Conservation (phyloP, 1,140 invertebrate genomes). For the Diorhabda elongata region DNA sequence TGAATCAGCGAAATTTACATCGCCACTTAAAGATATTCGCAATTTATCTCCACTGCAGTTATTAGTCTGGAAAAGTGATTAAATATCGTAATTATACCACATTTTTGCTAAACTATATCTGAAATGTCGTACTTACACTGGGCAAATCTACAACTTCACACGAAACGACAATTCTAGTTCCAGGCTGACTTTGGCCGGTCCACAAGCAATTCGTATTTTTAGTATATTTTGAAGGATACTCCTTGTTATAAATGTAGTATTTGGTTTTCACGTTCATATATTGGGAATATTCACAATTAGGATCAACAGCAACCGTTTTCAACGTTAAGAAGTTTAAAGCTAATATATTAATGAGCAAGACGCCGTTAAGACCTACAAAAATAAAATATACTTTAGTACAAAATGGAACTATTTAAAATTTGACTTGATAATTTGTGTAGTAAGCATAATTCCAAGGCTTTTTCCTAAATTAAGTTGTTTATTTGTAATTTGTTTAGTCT, state of each 20-base stretch:
- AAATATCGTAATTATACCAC: not conserved
- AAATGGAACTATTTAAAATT: too few relatives aligned
- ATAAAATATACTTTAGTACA: not conserved
- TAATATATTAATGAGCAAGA: slow-evolving; percentile 24
- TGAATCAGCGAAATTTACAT: slow-evolving; percentile 45
- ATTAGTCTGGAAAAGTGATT: slow-evolving; percentile 24
- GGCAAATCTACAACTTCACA: slow-evolving; percentile 49
- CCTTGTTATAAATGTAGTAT: slow-evolving; percentile 51
- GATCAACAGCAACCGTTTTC: slow-evolving; percentile 24
- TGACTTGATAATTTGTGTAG: too few relatives aligned
- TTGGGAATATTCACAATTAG: slow-evolving; percentile 35
- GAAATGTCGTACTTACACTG: slow-evolving; percentile 43
- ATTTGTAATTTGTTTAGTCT: too few relatives aligned
- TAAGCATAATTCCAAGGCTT: too few relatives aligned
- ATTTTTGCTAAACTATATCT: not conserved
- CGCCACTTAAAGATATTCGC: slow-evolving; percentile 50
- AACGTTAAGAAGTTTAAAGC: slow-evolving; percentile 31
- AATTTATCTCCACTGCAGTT: slow-evolving; percentile 48
- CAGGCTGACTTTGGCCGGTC: slow-evolving; percentile 47
- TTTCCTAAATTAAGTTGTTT: too few relatives aligned
- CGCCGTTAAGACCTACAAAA: slow-evolving; percentile 8
- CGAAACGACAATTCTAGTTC: slow-evolving; percentile 43
- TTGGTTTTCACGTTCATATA: slow-evolving; percentile 40
- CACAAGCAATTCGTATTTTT: slow-evolving; percentile 50
- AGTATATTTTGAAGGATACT: slow-evolving; percentile 51